These are phyloP conservation scores for Microplitis manilae DNA, from an alignment of 2,888 invertebrate genomes.

Conservation along the genomic window DNA sequence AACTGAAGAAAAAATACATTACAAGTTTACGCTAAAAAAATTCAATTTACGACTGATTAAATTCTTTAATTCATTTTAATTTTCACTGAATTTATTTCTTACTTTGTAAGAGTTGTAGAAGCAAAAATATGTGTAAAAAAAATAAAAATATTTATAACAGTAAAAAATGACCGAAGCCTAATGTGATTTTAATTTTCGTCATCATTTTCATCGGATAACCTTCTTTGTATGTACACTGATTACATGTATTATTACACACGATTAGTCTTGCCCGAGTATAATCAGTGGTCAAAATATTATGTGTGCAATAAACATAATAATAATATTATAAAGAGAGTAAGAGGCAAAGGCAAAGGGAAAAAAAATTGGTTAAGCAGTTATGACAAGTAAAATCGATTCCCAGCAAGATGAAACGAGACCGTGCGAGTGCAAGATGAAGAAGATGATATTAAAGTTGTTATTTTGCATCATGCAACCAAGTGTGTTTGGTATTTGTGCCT, in stretches of 20 bases:
- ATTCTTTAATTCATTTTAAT: neutral
- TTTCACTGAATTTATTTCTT: neutral
- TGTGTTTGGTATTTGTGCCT: constrained; percentile 7
- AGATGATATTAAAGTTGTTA: constrained; percentile 9
- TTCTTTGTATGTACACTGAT: neutral
- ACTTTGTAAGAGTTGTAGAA: neutral
- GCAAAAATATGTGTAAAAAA: neutral
- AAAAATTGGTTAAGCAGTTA: neutral
- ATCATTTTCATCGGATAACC: neutral
- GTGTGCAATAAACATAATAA: neutral
- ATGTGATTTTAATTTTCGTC: neutral
- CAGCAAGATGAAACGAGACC: neutral
- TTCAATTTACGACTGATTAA: neutral
- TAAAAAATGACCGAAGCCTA: neutral
- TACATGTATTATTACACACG: neutral
- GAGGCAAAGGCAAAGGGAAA: neutral
- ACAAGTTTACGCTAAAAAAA: neutral
- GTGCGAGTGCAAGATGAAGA: constrained; percentile 4
- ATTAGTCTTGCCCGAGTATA: neutral
- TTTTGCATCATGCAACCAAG: constrained; percentile 3
- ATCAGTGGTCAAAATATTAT: neutral
- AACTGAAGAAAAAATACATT: neutral
- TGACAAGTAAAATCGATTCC: constrained; percentile 1
- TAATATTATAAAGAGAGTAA: neutral
- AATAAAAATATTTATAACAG: neutral